phyloP scores from a whole-genome alignment of 2,113 vertebrate genomes.

The Astur gentilis region DNA sequence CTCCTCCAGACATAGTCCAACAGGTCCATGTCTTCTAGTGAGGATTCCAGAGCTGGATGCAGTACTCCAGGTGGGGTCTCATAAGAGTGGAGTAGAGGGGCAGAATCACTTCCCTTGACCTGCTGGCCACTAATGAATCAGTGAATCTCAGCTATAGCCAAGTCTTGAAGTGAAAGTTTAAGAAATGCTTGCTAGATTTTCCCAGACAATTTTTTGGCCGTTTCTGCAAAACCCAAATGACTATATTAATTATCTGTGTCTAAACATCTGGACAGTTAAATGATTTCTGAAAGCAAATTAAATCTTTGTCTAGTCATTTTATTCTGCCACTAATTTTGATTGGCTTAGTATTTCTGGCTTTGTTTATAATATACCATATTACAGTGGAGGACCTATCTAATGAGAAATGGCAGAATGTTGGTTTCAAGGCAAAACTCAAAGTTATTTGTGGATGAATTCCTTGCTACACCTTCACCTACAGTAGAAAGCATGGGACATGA shows the following conservation, averaged over 20 bases:
- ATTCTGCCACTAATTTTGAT: neutral
- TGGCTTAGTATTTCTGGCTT: neutral
- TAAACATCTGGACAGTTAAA: neutral
- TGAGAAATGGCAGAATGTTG: neutral
- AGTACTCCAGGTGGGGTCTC: neutral
- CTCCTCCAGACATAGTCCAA: neutral
- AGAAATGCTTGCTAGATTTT: neutral
- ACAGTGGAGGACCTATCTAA: neutral
- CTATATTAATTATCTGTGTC: neutral
- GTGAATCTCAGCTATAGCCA: neutral
- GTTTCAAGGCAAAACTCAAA: neutral
- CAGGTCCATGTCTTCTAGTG: neutral
- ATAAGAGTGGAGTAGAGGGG: fast-evolving
- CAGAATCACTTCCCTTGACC: neutral
- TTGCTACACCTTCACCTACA: neutral
- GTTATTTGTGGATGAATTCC: neutral
- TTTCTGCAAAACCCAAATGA: neutral
- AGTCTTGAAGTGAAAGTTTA: neutral
- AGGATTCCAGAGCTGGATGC: neutral
- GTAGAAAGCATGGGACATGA: neutral
- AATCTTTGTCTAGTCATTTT: neutral
- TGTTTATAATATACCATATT: neutral
- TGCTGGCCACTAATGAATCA: neutral
- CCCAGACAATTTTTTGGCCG: neutral
- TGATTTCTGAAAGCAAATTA: neutral